Conservation (phyloP, 2,113 vertebrate genomes). For the Thalassoma bifasciatum region DNA sequence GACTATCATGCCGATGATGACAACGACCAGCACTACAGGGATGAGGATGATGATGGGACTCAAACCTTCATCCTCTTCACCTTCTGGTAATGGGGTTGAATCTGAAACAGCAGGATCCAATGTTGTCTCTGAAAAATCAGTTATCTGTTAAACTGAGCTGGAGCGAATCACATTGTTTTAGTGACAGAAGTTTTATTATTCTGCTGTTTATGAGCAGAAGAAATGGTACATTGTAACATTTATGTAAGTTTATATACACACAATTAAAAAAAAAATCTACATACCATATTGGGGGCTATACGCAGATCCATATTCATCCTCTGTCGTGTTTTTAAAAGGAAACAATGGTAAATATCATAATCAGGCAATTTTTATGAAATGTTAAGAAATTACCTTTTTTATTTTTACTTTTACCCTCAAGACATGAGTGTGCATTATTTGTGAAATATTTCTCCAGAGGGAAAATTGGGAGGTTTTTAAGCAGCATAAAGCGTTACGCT, state of each 20-base stretch:
- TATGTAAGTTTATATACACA: background rate
- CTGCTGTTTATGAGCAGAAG: too few relatives aligned
- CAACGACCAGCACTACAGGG: conserved; percentile 54
- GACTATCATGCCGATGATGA: conserved; percentile 54
- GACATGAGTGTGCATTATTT: background rate
- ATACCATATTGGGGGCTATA: accelerated
- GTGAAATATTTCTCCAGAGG: background rate
- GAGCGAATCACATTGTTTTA: background rate
- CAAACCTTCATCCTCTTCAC: accelerated
- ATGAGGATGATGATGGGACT: conserved; percentile 56
- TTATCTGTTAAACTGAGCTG: background rate
- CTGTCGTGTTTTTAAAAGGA: background rate
- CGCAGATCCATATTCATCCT: background rate
- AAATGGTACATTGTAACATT: background rate
- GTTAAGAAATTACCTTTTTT: too few relatives aligned
- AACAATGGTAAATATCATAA: background rate
- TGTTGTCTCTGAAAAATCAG: accelerated
- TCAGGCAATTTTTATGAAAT: background rate
- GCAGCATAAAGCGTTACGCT: background rate
- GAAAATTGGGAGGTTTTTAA: background rate
- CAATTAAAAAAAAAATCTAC: background rate
- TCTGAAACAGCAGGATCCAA: accelerated
- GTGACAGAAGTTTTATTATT: background rate
- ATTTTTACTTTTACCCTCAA: background rate
- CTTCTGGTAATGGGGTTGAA: accelerated